Conservation (phyloP, 2,797 vertebrate genomes). For the Poeciliopsis gracilis region DNA sequence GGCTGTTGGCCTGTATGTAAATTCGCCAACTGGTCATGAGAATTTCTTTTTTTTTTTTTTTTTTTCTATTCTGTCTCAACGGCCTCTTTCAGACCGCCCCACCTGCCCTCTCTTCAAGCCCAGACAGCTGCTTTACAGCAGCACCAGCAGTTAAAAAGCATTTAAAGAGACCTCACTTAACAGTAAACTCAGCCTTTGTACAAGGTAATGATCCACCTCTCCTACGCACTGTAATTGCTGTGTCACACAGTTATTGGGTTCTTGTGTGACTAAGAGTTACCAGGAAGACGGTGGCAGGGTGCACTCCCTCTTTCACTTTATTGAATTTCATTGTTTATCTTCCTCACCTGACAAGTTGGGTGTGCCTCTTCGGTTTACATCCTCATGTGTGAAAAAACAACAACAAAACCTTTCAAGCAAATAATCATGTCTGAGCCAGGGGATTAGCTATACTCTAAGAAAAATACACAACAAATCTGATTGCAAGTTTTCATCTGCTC, state of each 20-base stretch:
- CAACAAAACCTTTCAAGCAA: constrained; percentile 40
- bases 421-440: constrained; percentile 63
- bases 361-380: constrained; percentile 28
- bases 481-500: constrained; percentile 7
- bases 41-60: constrained; percentile 5
- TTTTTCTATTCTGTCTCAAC: constrained; percentile 40
- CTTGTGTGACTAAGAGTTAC: constrained; percentile 8
- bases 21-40: constrained; percentile 52
- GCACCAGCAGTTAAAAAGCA: constrained; percentile 56
- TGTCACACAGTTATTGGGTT: constrained; percentile 39
- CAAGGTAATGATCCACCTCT: constrained; percentile 51
- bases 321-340: constrained; percentile 16
- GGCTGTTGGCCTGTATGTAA: constrained; percentile 58
- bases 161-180: constrained; percentile 63
- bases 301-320: constrained; percentile 25
- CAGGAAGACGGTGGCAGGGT: background rate
- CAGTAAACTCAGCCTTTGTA: constrained; percentile 65
- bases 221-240: constrained; percentile 42
- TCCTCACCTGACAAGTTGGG: constrained; percentile 14
- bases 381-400: constrained; percentile 20
- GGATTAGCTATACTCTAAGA: constrained; percentile 42
- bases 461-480: constrained; percentile 41
- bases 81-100: constrained; percentile 49
- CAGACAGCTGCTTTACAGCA: constrained; percentile 45
- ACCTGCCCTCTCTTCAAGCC: constrained; percentile 54